A percentile compares a stretch with the other conserved stretches of the same genome.
Evolutionary conservation across 2,113 vertebrate species (phyloP).

Genomic region (Neotoma lepida): DNA sequence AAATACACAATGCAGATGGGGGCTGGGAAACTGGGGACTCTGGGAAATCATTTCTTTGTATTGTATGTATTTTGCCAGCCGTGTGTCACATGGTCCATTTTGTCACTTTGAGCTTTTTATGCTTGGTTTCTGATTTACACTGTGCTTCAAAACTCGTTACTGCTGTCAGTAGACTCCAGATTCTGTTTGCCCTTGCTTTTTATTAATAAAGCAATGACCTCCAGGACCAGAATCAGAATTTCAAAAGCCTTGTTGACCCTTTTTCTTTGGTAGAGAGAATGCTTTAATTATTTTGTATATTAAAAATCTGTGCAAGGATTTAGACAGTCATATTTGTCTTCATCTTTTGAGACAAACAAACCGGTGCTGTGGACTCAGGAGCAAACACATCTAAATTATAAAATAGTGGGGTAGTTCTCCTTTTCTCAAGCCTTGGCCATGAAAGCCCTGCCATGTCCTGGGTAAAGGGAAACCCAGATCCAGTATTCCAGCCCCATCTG

Average conservation of each 20-base stretch:
- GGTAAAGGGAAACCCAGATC: neutral
- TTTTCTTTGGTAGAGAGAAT: constrained; percentile 15
- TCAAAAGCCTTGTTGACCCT: neutral
- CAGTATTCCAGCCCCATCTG: neutral
- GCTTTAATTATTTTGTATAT: neutral
- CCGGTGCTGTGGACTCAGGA: neutral
- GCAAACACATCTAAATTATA: neutral
- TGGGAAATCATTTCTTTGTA: neutral
- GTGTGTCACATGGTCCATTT: neutral
- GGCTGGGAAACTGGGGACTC: neutral
- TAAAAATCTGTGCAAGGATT: constrained; percentile 44
- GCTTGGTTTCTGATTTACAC: neutral
- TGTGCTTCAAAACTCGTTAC: neutral
- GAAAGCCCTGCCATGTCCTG: neutral
- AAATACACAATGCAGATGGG: neutral
- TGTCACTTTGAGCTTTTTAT: neutral
- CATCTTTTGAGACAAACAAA: neutral
- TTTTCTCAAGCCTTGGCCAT: neutral
- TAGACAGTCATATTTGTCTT: neutral
- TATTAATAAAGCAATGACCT: constrained; percentile 20
- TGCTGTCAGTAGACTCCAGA: neutral
- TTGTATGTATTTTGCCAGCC: neutral
- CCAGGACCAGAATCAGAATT: neutral
- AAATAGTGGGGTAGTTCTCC: too few species aligned
- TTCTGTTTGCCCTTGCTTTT: neutral